phyloP scores from a whole-genome alignment of 2,888 invertebrate species.

The Heterodera filipjevi region DNA sequence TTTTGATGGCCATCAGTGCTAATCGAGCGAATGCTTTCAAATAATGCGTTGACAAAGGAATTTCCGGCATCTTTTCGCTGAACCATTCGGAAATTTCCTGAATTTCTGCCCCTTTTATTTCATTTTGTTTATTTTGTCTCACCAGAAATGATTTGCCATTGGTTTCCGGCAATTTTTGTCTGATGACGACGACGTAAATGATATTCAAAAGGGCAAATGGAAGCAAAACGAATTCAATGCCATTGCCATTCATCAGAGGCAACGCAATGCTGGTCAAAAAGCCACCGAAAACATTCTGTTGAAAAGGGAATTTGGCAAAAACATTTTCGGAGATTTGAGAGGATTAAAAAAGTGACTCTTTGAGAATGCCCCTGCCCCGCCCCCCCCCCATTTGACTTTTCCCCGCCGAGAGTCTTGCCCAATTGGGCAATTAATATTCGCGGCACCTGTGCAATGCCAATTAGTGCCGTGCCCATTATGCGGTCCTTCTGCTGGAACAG shows the following conservation, averaged over 20 bases:
- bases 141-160: slow-evolving; percentile 37
- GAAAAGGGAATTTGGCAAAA: not conserved
- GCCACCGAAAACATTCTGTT: slow-evolving; percentile 57
- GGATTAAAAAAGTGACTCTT: too few species aligned
- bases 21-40: not conserved
- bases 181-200: slow-evolving; percentile 48
- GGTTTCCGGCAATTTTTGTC: slow-evolving; percentile 53
- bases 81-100: slow-evolving; percentile 20
- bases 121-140: not conserved
- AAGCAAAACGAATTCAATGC: slow-evolving; percentile 51
- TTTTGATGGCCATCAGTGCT: not conserved
- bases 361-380: too few species aligned
- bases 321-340: not conserved
- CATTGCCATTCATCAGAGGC: slow-evolving; percentile 50
- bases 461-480: slow-evolving; percentile 57
- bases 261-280: slow-evolving; percentile 50
- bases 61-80: slow-evolving; percentile 5
- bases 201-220: slow-evolving; percentile 55
- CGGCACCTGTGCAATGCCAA: slow-evolving; percentile 56
- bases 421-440: not conserved
- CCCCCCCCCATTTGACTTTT: too few species aligned
- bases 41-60: not conserved
- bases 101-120: slow-evolving; percentile 5
- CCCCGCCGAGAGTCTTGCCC: not conserved
- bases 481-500: slow-evolving; percentile 56